Evolutionary conservation across 2,888 invertebrate species (phyloP), one percentile per base, ranked within the genome.

Genomic region (Vanessa cardui): DNA sequence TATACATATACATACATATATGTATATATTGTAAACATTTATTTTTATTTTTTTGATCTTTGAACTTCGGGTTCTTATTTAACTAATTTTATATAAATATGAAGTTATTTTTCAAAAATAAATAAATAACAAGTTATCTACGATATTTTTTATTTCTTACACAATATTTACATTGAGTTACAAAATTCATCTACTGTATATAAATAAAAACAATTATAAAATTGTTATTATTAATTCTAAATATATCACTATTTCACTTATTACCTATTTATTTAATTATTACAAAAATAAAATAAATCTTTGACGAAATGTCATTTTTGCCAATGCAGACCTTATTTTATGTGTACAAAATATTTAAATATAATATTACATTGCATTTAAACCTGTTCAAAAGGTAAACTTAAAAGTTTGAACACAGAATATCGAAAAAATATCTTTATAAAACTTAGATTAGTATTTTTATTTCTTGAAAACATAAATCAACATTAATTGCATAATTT

Each of bases 121-220:
- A 68, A 44, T 58, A 64, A 62, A 67, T 39, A 60, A 7, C 2
- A 54, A 9, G 12, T 56, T 59, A 4, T 62, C 39, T 68, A 62
- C 62, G 45, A 62, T 46, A 64, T 64, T 54, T 61, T 39, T 16
- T 65, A 70, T 64, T 69, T 54, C 58, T 64, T 63, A 59, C 49
- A 44, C 64, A 66, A 64, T 72, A 72, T 68, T 64, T 70, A 72
- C 71, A 71, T 58, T 47, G n/a, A 45, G 20, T 64, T 64, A 65
- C 49, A 70, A 70, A 68, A 66, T 62, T 62, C 21, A 56, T 49
- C 64, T 68, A 65, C 58, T 12, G 47, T 61, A 61, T 63, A 70
- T 62, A 62, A 65, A 71, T 63, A 66, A 66, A 61, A 62, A 70
- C 50, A 56, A 60, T 65, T 64, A 62, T 58, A 59, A 62, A 46